Base-by-base conservation (phyloP, 2,113 vertebrate species). In the Miniopterus natalensis region DNA sequence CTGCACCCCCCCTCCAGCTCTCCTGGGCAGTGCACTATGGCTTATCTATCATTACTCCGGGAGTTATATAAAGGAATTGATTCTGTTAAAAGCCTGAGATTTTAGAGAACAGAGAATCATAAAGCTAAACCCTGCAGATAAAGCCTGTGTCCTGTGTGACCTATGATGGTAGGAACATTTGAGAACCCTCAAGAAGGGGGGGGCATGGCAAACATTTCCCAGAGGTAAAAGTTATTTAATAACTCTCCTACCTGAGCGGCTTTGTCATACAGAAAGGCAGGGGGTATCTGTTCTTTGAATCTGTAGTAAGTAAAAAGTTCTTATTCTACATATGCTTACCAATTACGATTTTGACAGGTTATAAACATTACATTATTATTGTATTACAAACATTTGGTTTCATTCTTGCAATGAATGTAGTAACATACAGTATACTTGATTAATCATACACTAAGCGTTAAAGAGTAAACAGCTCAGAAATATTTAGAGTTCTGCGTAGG, bases 321-420 rank as follows among this genome's bases (percentile, higher is more conserved):
- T n/a, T 59, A 94, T 49, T 96, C 47, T 79, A 2, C 47, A 79
- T 65, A 51, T 84, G 17, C 6, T 92, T 95, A 63, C 6, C 66
- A 90, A 61, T 88, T 63, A 93, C 59, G 36, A 68, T 94, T 92
- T 51, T 95, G 53, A 84, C 40, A 92, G 12, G 63, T 81, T 77
- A 74, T 88, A 92, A 85, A 92, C 45, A 77, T 73, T 78, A 78
- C 12, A 77, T 63, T 96, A 80, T 94, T 97, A 96, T 71, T 84
- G 25, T 81, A 94, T 57, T 51, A 74, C 0, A 42, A 81, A 81
- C 61, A 92, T 94, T 95, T 85, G 75, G 55, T 49, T 94, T 74
- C 23, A 57, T 81, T 73, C 27, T 86, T 92, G 47, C 68, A 87
- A 21, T 84, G 70, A 80, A 66, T 63, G n/a, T 79, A 29, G 31